Base-by-base conservation (phyloP, 2,888 invertebrate species). In the Heteropelma amictum region DNA sequence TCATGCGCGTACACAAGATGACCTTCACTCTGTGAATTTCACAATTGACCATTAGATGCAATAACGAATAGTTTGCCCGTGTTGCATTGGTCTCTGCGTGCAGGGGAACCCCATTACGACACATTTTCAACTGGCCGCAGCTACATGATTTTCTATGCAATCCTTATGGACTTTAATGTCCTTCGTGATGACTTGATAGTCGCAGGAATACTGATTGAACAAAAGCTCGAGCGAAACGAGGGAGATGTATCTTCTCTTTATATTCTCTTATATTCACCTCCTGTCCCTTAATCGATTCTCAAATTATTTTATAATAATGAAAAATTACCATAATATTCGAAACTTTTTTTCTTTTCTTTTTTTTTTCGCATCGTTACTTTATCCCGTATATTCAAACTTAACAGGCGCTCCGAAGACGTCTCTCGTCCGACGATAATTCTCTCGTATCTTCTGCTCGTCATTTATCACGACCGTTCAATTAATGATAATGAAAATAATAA, bases 41-140 rank as follows among this genome's bases (percentile, higher is more conserved):
- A 68, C 76, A 76, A 77, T 79, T 79, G 76, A 72, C 69, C 74
- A 76, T 77, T 76, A 79, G 60, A 71, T 70, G 77, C 76, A 77
- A 79, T 77, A 79, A 77, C 76, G 72, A 75, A 76, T 72, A 67
- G 70, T 75, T 77, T 68, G 69, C 54, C 64, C 64, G 69, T 40
- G 61, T 64, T 42, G 63, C 54, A 58, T 65, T 51, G 49, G 42
- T 67, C n/a, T 53, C 40, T 38, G 26, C 30, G 28, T 58, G 40
- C 51, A n/a, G n/a, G n/a, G 26, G 28, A 21, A 53, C 30, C 51
- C 61, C 61, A 72, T 76, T 68, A 70, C 61, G 30, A 74, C 58
- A 53, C 30, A 71, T 51, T 54, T 56, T 72, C 56, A 68, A 67
- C 42, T 61, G 73, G 28, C 58, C 56, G 53, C 54, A 61, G 68